phyloP scores from a whole-genome alignment of 2,797 vertebrate species.

The Sardinella longiceps region DNA sequence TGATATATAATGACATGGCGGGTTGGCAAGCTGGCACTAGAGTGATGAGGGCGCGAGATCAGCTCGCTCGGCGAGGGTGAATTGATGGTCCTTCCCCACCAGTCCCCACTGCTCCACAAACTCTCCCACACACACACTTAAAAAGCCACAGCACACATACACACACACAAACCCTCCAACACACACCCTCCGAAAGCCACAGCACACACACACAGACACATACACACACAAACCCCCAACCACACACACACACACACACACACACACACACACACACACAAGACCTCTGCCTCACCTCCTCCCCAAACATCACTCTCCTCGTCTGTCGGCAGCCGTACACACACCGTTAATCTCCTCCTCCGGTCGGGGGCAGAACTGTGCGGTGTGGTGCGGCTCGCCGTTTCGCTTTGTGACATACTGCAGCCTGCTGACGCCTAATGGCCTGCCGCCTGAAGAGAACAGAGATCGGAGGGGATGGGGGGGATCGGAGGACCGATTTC shows the following conservation, averaged over 20 bases:
- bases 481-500: neutral
- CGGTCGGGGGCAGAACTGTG: neutral
- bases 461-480: too few relatives aligned
- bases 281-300: neutral
- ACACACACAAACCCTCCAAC: neutral
- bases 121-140: neutral
- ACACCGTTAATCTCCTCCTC: slow-evolving; percentile 17
- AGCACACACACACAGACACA: slow-evolving; percentile 16
- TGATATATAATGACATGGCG: neutral
- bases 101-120: neutral
- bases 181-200: neutral
- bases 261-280: neutral
- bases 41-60: neutral
- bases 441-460: neutral
- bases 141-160: neutral
- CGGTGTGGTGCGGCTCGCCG: neutral
- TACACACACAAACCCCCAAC: neutral
- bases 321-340: slow-evolving; percentile 20
- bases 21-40: neutral
- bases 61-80: neutral
- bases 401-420: slow-evolving; percentile 1
- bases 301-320: neutral
- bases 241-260: slow-evolving; percentile 20
- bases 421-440: neutral
- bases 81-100: slow-evolving; percentile 12